Conservation (phyloP, 2,888 invertebrate genomes). For the Drosophila leonis region DNA sequence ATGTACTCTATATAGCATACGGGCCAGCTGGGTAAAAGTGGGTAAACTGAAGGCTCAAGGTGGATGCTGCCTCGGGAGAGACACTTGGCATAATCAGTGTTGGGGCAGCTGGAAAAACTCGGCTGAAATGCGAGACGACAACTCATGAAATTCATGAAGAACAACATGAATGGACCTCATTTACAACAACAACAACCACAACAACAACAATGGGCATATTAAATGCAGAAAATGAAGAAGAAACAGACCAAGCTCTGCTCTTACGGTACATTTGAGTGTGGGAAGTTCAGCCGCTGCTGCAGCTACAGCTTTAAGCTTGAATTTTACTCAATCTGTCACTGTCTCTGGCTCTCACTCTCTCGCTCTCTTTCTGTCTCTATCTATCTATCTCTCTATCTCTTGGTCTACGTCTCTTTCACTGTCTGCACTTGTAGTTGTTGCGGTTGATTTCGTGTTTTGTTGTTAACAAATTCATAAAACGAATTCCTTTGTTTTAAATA, state of each 20-base stretch:
- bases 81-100: conserved; percentile 70
- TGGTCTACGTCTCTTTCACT: background rate
- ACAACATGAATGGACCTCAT: conserved; percentile 43
- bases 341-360: background rate
- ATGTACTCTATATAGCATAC: background rate
- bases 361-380: background rate
- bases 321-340: conserved; percentile 11
- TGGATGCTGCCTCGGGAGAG: conserved; percentile 39
- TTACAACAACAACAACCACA: conserved; percentile 13
- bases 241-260: conserved; percentile 1
- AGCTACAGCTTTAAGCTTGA: conserved; percentile 21
- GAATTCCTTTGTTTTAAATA: conserved; percentile 58
- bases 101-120: conserved; percentile 32
- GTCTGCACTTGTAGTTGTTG: conserved; percentile 33
- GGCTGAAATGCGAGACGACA: conserved; percentile 48
- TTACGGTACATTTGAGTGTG: conserved; percentile 51
- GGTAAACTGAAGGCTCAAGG: conserved; percentile 36
- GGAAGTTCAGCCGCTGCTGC: conserved; percentile 9
- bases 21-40: conserved; percentile 13
- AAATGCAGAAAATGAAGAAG: conserved; percentile 1
- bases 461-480: conserved; percentile 77
- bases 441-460: conserved; percentile 65
- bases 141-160: conserved; percentile 72
- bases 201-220: background rate
- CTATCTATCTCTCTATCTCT: background rate